Evolutionary conservation across 1,140 invertebrate genomes (phyloP).

Genomic region (Ruditapes philippinarum): DNA sequence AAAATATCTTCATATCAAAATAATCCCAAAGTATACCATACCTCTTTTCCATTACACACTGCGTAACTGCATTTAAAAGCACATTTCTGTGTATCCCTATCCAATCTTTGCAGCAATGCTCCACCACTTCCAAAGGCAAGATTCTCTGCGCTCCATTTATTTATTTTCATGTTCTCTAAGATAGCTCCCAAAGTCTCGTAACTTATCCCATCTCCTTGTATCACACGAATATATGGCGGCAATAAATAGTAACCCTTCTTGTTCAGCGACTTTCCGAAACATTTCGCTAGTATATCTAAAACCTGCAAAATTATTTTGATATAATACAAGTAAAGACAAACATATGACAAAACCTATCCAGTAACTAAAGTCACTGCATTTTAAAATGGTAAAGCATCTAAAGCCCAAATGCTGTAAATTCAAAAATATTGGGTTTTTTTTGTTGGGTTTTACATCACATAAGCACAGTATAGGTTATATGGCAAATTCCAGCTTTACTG

Average conservation of each 20-base stretch:
- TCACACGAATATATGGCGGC: slow-evolving; percentile 87
- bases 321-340: too few species aligned
- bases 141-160: slow-evolving; percentile 87
- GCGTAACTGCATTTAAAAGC: slow-evolving; percentile 88
- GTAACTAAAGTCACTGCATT: too few species aligned
- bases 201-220: slow-evolving; percentile 88
- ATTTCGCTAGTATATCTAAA: slow-evolving; percentile 86
- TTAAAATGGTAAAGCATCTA: too few species aligned
- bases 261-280: slow-evolving; percentile 86
- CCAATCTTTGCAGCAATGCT: slow-evolving; percentile 87
- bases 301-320: slow-evolving; percentile 85
- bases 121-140: slow-evolving; percentile 88
- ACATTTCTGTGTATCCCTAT: slow-evolving; percentile 88
- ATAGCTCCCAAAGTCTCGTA: slow-evolving; percentile 85
- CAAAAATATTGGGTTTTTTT: too few species aligned
- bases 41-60: slow-evolving; percentile 86
- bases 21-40: too few species aligned
- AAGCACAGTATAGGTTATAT: too few species aligned
- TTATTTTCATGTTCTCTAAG: slow-evolving; percentile 83
- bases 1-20: too few species aligned
- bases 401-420: too few species aligned
- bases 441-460: too few species aligned
- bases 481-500: too few species aligned
- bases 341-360: too few species aligned
- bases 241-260: slow-evolving; percentile 87